Evolutionary conservation across 2,888 invertebrate genomes (phyloP).

Genomic region (Neuroscelio doddi): DNA sequence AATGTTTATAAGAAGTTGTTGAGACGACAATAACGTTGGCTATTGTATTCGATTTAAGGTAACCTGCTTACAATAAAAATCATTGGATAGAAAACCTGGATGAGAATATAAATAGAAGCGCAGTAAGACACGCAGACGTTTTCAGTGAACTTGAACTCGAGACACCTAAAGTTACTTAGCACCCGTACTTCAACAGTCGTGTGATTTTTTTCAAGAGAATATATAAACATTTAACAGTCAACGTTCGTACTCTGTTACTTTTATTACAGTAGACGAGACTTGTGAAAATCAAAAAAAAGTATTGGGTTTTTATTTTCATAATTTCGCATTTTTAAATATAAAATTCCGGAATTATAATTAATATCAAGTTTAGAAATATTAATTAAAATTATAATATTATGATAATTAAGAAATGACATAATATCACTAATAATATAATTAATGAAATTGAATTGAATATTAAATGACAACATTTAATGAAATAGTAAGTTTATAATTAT

Average conservation of each 20-base stretch:
- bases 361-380: too few species aligned
- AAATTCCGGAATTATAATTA: too few species aligned
- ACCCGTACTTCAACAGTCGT: slow-evolving; percentile 41
- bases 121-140: slow-evolving; percentile 44
- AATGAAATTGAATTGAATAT: too few species aligned
- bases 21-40: too few species aligned
- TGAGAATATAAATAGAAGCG: slow-evolving; percentile 47
- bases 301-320: background rate
- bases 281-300: background rate
- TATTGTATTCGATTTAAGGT: too few species aligned
- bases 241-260: slow-evolving; percentile 36
- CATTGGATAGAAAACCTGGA: slow-evolving; percentile 35
- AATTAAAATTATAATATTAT: too few species aligned
- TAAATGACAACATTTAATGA: too few species aligned
- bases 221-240: slow-evolving; percentile 42
- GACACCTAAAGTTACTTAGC: slow-evolving; percentile 46
- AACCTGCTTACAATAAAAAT: slow-evolving; percentile 39
- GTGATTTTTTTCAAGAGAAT: slow-evolving; percentile 39
- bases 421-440: too few species aligned
- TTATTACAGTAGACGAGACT: slow-evolving; percentile 12
- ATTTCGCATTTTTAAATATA: too few species aligned
- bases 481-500: too few species aligned
- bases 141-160: slow-evolving; percentile 48
- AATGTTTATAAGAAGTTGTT: too few species aligned
- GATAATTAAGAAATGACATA: too few species aligned